Evolutionary conservation across 2,797 vertebrate genomes (phyloP).

Genomic region (Lepilemur septentrionalis): DNA sequence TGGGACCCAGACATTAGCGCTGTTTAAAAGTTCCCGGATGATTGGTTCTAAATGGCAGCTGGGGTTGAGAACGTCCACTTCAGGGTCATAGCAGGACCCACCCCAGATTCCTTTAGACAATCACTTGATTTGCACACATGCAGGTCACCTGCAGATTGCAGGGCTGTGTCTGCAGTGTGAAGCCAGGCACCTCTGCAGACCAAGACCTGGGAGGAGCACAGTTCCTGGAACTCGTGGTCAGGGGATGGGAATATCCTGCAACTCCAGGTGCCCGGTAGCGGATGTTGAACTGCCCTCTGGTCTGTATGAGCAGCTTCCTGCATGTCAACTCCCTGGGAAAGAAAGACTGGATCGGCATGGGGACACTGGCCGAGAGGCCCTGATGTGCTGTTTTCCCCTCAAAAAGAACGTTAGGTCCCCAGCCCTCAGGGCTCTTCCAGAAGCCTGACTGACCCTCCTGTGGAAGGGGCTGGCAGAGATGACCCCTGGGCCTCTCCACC

Average conservation of each 20-base stretch:
- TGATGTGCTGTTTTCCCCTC: background rate
- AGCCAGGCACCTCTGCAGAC: background rate
- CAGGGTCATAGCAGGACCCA: too few species aligned
- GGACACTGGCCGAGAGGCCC: background rate
- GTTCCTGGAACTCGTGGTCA: background rate
- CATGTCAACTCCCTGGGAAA: background rate
- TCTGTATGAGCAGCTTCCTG: background rate
- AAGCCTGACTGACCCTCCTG: background rate
- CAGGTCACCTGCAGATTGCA: background rate
- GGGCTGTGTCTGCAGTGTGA: background rate
- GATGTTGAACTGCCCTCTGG: background rate
- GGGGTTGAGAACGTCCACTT: background rate
- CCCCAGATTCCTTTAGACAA: background rate
- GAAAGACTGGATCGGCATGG: background rate
- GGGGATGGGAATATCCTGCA: background rate
- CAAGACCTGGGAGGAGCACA: background rate
- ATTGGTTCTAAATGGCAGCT: background rate
- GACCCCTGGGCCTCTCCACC: background rate
- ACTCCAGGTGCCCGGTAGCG: accelerated
- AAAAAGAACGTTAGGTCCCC: background rate
- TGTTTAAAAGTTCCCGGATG: background rate
- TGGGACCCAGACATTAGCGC: background rate
- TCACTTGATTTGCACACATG: background rate
- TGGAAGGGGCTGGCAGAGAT: background rate
- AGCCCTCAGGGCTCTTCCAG: background rate